A percentile compares a stretch with the other conserved stretches of the same genome.
Conservation (phyloP, 2,797 vertebrate genomes). For the Lacerta agilis region DNA sequence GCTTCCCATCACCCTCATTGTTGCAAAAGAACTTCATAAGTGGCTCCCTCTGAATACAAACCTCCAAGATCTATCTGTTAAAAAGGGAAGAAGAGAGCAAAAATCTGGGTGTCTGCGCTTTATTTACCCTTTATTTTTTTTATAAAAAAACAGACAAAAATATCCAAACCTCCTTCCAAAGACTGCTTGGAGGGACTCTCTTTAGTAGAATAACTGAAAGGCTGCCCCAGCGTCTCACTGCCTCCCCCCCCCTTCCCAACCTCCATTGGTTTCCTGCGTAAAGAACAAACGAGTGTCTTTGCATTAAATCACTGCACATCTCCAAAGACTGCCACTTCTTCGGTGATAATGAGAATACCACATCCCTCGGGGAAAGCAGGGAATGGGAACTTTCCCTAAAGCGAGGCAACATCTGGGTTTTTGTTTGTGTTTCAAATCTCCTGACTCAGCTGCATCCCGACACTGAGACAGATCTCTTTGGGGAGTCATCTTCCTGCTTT, state of each 20-base stretch:
- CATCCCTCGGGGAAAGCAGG: background rate
- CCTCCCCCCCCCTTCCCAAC: constrained; percentile 3
- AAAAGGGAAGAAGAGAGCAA: background rate
- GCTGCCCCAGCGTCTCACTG: background rate
- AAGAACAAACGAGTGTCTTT: constrained; percentile 3
- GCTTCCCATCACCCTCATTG: too few species aligned
- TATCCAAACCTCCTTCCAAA: background rate
- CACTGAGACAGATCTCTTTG: constrained; percentile 26
- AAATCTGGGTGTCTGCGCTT: background rate
- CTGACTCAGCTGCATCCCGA: constrained; percentile 1
- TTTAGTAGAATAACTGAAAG: background rate
- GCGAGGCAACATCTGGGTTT: constrained; percentile 20
- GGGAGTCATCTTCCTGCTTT: constrained; percentile 34
- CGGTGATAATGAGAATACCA: constrained; percentile 22
- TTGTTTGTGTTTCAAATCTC: constrained; percentile 20
- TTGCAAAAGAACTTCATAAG: background rate
- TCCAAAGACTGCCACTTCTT: constrained; percentile 8
- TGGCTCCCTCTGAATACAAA: too few species aligned
- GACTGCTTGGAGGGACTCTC: background rate
- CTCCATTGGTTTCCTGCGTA: background rate
- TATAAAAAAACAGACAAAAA: background rate
- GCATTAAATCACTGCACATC: constrained; percentile 30
- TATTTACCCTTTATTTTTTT: background rate
- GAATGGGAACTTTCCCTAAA: constrained; percentile 22
- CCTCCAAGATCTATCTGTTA: background rate